phyloP scores from a whole-genome alignment of 2,888 invertebrate genomes.

The Heliothis peltigera region DNA sequence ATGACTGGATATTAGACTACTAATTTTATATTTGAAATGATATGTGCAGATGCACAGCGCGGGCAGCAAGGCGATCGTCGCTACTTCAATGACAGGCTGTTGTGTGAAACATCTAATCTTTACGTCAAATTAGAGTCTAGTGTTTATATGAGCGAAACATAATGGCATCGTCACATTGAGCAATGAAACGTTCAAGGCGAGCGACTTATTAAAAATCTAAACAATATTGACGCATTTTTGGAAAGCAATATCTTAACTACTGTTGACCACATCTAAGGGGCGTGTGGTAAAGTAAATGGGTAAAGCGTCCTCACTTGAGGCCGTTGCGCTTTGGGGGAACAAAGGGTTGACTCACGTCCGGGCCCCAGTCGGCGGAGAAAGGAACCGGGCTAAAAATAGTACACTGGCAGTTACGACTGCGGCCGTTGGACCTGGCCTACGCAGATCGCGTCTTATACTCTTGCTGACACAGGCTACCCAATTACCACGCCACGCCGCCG shows the following conservation, averaged over 20 bases:
- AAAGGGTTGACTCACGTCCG: slow-evolving; percentile 87
- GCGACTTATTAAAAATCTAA: slow-evolving; percentile 81
- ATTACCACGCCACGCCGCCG: slow-evolving; percentile 61
- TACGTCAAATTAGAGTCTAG: slow-evolving; percentile 75
- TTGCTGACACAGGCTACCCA: slow-evolving; percentile 66
- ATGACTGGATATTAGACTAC: not conserved
- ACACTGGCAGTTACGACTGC: slow-evolving; percentile 77
- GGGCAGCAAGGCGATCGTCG: slow-evolving; percentile 69
- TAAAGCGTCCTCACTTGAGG: slow-evolving; percentile 72
- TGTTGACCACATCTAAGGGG: slow-evolving; percentile 64
- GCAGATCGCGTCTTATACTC: slow-evolving; percentile 74
- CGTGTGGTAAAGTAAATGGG: slow-evolving; percentile 58
- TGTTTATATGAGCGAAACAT: slow-evolving; percentile 72
- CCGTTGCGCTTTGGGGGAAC: slow-evolving; percentile 77
- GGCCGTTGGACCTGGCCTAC: slow-evolving; percentile 82
- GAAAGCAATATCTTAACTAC: slow-evolving; percentile 78
- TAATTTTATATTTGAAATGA: slow-evolving; percentile 17
- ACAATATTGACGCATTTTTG: slow-evolving; percentile 80
- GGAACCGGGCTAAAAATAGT: slow-evolving; percentile 84
- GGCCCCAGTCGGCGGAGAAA: slow-evolving; percentile 80
- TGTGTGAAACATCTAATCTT: slow-evolving; percentile 71
- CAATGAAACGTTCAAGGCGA: slow-evolving; percentile 82
- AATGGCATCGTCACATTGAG: slow-evolving; percentile 82
- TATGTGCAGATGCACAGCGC: slow-evolving; percentile 51
- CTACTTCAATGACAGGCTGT: slow-evolving; percentile 66